phyloP scores from a whole-genome alignment of 2,113 vertebrate species.

The Nothoprocta perdicaria region DNA sequence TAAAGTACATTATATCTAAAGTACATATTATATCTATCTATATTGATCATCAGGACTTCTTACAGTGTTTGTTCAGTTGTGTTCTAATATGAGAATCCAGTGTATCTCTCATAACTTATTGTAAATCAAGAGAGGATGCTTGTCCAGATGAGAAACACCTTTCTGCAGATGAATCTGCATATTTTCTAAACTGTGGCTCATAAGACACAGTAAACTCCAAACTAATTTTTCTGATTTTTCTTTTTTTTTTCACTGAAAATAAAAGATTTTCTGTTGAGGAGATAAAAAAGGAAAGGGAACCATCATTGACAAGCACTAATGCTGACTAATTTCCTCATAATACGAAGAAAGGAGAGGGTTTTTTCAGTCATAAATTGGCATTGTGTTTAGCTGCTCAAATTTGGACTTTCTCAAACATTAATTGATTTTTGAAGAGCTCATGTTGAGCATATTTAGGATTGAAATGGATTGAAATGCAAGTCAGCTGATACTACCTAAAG shows the following conservation, averaged over 20 bases:
- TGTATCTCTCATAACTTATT: neutral
- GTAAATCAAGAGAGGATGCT: neutral
- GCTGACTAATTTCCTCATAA: neutral
- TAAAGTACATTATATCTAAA: neutral
- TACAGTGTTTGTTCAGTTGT: neutral
- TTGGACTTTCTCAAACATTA: neutral
- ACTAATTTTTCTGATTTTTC: neutral
- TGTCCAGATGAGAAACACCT: neutral
- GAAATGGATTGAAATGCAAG: rapidly evolving
- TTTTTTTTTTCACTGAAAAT: neutral
- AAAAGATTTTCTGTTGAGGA: neutral
- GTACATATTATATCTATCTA: neutral
- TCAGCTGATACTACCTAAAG: neutral
- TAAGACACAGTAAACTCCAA: neutral
- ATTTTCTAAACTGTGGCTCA: neutral
- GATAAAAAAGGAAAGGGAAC: neutral
- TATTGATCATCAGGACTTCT: neutral
- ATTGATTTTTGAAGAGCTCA: neutral
- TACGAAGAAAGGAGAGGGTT: neutral
- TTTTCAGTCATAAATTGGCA: neutral
- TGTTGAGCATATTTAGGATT: neutral
- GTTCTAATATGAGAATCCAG: neutral
- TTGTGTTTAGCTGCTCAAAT: neutral
- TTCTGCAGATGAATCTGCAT: neutral
- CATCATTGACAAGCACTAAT: neutral